Percentiles rank a stretch among this genome's conserved stretches.
These are phyloP conservation scores for Scomberomorus guttatus DNA, from an alignment of 2,797 vertebrate genomes.

Conservation along the genomic window DNA sequence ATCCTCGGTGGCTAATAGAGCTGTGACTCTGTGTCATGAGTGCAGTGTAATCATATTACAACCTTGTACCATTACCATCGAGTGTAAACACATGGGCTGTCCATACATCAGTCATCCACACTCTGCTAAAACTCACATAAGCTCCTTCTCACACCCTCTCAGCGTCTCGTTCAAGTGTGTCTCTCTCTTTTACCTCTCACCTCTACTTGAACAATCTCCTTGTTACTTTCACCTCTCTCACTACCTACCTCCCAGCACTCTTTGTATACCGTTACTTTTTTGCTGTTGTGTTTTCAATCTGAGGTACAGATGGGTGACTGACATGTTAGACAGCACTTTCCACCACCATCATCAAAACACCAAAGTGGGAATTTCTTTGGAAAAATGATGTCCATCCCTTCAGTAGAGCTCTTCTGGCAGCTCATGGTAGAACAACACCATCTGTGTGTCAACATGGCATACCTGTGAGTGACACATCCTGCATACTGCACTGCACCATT, in stretches of 20 bases:
- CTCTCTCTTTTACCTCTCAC: constrained; percentile 10
- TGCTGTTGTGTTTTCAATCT: not conserved
- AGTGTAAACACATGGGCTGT: constrained; percentile 43
- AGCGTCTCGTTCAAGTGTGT: not conserved
- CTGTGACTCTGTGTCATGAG: constrained; percentile 30
- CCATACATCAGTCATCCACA: constrained; percentile 36
- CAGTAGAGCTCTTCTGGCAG: not conserved
- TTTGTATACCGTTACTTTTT: not conserved
- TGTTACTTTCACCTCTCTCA: constrained; percentile 26
- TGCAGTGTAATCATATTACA: constrained; percentile 22
- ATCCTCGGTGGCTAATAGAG: constrained; percentile 17
- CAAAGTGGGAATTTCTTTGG: not conserved
- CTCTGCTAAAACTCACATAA: not conserved
- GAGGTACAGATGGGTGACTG: not conserved
- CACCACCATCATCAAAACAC: constrained; percentile 14
- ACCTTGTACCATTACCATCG: constrained; percentile 20
- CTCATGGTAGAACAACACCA: not conserved
- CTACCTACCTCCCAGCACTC: not conserved
- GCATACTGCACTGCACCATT: not conserved
- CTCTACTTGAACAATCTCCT: constrained; percentile 22
- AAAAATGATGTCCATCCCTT: not conserved
- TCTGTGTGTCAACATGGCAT: constrained; percentile 4
- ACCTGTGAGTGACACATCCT: not conserved
- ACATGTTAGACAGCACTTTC: not conserved
- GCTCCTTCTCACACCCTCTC: not conserved